Percentiles rank a stretch among this genome's conserved stretches.
phyloP scores from a whole-genome alignment of 2,113 vertebrate species.

The Thalassoma bifasciatum region DNA sequence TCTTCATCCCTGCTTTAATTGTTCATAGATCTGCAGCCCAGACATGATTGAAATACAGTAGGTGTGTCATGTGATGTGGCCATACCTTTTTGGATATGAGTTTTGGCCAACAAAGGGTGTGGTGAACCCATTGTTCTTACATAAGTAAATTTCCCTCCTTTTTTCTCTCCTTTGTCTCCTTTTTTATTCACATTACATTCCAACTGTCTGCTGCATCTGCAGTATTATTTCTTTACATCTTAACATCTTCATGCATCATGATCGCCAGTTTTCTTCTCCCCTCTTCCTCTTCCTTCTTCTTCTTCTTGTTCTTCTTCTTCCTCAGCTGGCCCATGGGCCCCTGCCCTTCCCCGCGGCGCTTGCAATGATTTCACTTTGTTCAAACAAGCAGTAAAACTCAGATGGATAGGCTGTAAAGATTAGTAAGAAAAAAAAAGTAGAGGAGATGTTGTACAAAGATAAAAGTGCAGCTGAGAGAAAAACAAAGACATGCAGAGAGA shows the following conservation, averaged over 20 bases:
- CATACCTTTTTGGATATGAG: slow-evolving; percentile 32
- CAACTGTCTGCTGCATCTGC: not conserved
- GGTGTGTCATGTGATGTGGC: slow-evolving; percentile 48
- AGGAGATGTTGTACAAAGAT: slow-evolving; percentile 31
- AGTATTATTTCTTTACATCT: slow-evolving; percentile 19
- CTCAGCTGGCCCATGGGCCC: slow-evolving; percentile 35
- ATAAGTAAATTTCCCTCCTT: slow-evolving; percentile 27
- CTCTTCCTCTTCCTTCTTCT: slow-evolving; percentile 25
- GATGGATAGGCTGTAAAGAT: slow-evolving; percentile 29
- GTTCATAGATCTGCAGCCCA: slow-evolving; percentile 1
- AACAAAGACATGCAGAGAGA: slow-evolving; percentile 1
- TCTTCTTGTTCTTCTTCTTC: not conserved
- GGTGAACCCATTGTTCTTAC: slow-evolving; percentile 50
- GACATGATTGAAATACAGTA: slow-evolving; percentile 25
- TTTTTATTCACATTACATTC: not conserved
- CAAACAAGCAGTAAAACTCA: slow-evolving; percentile 54
- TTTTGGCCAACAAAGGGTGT: slow-evolving; percentile 46
- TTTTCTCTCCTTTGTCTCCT: not conserved
- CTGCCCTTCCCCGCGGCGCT: slow-evolving; percentile 55
- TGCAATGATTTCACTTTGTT: slow-evolving; percentile 56
- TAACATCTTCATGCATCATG: slow-evolving; percentile 2
- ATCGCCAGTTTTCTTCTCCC: not conserved
- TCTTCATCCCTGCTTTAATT: slow-evolving; percentile 7
- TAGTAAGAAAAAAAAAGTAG: slow-evolving; percentile 20
- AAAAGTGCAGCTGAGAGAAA: slow-evolving; percentile 25